Base-by-base conservation (phyloP, 2,888 invertebrate genomes). In the Nebria brevicollis region DNA sequence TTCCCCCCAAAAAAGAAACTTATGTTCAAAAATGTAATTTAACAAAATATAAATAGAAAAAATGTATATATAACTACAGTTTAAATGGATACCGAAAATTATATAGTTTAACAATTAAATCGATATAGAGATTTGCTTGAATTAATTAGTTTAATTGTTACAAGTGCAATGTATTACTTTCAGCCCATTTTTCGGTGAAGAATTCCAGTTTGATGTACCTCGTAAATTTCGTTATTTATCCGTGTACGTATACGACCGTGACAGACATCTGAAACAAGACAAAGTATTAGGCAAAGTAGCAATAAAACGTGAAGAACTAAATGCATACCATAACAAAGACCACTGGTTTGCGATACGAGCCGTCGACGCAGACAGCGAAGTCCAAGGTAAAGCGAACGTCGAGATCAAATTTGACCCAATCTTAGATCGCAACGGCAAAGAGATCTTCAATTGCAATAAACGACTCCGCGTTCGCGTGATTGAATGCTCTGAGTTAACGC, bases 171-270 rank as follows among this genome's bases (percentile, higher is more conserved):
- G 68, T 68, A 72, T 79, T 75, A 82, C 74, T 94, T 92, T 85
- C 89, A 95, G 95, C 88, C 97, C 97, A 84, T 97, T 97, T 90
- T 97, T 96, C 89, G 96, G 96, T 83, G 97, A 97, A 88, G 97
- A 97, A 89, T 97, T 96, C 90, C 95, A 96, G 89, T 97, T 97
- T 88, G 96, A 97, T 89, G 96, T 97, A 84, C 97, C 97, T 75
- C 92, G 96, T 86, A 93, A 94, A 89, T 97, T 97, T 90, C 94
- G 97, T 85, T 96, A 95, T 90, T 92, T 97, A 82, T 95, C 96
- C 84, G 94, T 97, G 86, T 97, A 96, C 90, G 94, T 97, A 86
- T 96, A 95, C 90, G 97, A 97, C 88, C 92, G 95, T 84, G 96
- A 96, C 89, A 92, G 94, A 84, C 94, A 95, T 86, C 92, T 95